Evolutionary conservation across 2,113 vertebrate species (phyloP).

Genomic region (Catagonus wagneri): DNA sequence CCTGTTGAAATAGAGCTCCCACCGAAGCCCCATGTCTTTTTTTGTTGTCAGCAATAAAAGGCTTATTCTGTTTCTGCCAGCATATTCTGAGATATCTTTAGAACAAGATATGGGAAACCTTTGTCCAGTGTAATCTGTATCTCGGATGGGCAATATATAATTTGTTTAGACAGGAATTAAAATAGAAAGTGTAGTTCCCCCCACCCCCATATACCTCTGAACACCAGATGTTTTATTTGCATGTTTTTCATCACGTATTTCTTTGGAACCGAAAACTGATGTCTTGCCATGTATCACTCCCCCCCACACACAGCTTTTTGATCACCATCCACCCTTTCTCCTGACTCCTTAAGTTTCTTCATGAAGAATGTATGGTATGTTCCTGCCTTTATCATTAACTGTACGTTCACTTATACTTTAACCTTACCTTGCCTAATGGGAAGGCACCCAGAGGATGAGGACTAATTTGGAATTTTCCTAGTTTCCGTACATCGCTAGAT

Average conservation of each 20-base stretch:
- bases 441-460: not conserved
- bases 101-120: constrained; percentile 59
- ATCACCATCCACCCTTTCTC: not conserved
- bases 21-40: constrained; percentile 46
- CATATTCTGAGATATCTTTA: constrained; percentile 68
- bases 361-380: constrained; percentile 36
- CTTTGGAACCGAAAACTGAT: constrained; percentile 33
- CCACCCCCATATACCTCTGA: not conserved
- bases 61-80: constrained; percentile 55
- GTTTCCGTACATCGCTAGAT: not conserved
- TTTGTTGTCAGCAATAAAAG: constrained; percentile 54
- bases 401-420: not conserved
- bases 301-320: too few relatives aligned
- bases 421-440: not conserved
- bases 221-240: constrained; percentile 58
- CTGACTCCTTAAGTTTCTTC: not conserved
- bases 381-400: constrained; percentile 7
- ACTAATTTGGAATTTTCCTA: not conserved
- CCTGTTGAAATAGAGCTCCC: constrained; percentile 67
- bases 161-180: constrained; percentile 65
- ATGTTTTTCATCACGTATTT: not conserved
- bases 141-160: constrained; percentile 64
- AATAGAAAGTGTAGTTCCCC: constrained; percentile 38
- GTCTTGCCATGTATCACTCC: not conserved
- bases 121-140: constrained; percentile 69